phyloP scores from a whole-genome alignment of 2,797 vertebrate species.

The Agapornis canus region DNA sequence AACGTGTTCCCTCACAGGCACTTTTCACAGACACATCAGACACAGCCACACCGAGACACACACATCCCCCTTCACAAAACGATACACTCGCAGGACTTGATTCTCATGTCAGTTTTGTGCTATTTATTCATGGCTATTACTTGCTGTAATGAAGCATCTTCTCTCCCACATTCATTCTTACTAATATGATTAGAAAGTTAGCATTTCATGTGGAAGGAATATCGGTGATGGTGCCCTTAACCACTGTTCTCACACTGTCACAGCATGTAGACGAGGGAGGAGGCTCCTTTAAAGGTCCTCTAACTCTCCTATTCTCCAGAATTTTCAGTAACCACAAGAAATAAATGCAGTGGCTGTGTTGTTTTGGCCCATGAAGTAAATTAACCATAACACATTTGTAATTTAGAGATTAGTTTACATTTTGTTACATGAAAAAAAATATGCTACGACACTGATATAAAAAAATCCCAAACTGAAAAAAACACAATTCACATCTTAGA shows the following conservation, averaged over 20 bases:
- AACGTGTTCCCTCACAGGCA: neutral
- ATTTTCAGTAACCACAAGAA: neutral
- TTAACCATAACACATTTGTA: neutral
- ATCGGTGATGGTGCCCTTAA: neutral
- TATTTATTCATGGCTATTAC: neutral
- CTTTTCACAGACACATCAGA: neutral
- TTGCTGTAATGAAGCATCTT: neutral
- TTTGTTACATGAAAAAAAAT: neutral
- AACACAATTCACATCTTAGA: neutral
- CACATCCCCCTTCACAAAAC: neutral
- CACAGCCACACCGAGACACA: neutral
- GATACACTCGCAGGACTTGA: neutral
- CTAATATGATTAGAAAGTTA: neutral
- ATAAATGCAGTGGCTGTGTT: neutral
- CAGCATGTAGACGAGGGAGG: neutral
- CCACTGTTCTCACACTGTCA: neutral
- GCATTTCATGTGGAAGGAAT: neutral
- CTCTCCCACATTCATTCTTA: neutral
- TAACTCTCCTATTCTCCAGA: neutral
- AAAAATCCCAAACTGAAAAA: neutral
- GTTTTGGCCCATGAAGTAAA: neutral
- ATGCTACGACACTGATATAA: neutral
- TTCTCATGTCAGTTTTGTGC: neutral
- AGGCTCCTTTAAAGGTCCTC: neutral
- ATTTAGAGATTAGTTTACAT: neutral